Conservation (phyloP, 2,113 vertebrate genomes). For the Forbesichthys agassizii region DNA sequence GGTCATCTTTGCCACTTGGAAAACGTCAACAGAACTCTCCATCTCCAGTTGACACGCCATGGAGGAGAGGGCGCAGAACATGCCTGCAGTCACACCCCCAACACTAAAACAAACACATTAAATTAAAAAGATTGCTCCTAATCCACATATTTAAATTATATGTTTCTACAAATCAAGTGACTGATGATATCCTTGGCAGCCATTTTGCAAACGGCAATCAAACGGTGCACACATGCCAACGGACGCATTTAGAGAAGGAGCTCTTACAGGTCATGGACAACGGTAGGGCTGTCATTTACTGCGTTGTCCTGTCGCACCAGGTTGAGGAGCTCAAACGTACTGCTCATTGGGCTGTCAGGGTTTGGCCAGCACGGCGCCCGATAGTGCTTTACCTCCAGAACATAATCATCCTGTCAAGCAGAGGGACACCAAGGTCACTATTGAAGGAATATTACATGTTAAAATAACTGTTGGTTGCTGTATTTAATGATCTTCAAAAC, state of each 20-base stretch:
- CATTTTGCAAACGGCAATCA: neutral
- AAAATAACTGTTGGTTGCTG: too few species aligned
- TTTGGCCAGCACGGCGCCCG: slow-evolving; percentile 91
- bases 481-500: too few species aligned
- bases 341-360: slow-evolving; percentile 92
- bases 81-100: slow-evolving; percentile 90
- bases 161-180: neutral
- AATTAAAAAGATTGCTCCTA: neutral
- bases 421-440: neutral
- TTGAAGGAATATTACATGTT: neutral
- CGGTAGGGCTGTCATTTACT: slow-evolving; percentile 83
- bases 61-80: slow-evolving; percentile 88
- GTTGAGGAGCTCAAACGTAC: slow-evolving; percentile 89
- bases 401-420: slow-evolving; percentile 86
- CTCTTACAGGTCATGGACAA: slow-evolving; percentile 92
- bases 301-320: slow-evolving; percentile 83
- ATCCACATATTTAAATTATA: neutral
- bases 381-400: slow-evolving; percentile 92
- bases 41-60: slow-evolving; percentile 87
- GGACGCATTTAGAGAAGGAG: neutral
- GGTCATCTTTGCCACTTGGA: slow-evolving; percentile 90
- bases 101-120: slow-evolving; percentile 70
- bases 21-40: slow-evolving; percentile 88
- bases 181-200: neutral
- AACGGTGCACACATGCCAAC: neutral